These are phyloP conservation scores for Aleiodes testaceus DNA, from an alignment of 2,888 invertebrate species.

Conservation along the genomic window DNA sequence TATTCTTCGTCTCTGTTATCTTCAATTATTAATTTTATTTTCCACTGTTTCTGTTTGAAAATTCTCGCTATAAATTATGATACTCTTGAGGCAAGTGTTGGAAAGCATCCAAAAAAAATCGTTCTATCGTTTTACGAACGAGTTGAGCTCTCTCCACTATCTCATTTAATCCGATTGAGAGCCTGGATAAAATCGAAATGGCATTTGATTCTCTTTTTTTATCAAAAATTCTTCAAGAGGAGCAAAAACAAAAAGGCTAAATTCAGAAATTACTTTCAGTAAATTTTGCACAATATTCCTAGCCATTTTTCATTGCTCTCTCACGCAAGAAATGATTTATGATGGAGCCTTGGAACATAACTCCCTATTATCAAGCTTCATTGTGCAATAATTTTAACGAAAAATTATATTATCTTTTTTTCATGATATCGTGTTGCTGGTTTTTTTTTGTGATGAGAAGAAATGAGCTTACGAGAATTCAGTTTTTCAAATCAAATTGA, in stretches of 20 bases:
- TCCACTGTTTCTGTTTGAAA: neutral
- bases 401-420: neutral
- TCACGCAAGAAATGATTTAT: neutral
- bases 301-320: conserved; percentile 12
- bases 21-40: too few relatives aligned
- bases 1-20: neutral
- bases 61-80: neutral
- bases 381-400: neutral
- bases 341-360: neutral
- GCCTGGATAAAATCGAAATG: neutral
- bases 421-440: neutral
- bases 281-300: conserved; percentile 19
- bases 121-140: conserved; percentile 4
- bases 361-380: neutral
- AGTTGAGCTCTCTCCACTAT: conserved; percentile 7
- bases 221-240: neutral
- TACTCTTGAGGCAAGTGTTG: conserved; percentile 5
- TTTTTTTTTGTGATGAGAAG: neutral
- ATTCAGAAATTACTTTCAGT: conserved; percentile 1
- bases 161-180: conserved; percentile 29
- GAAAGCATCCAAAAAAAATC: neutral
- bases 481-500: too few relatives aligned
- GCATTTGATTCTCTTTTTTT: neutral
- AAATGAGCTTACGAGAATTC: neutral
- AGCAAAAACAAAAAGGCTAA: neutral